Evolutionary conservation across 2,113 vertebrate genomes (phyloP).

Genomic region (Alces alces): DNA sequence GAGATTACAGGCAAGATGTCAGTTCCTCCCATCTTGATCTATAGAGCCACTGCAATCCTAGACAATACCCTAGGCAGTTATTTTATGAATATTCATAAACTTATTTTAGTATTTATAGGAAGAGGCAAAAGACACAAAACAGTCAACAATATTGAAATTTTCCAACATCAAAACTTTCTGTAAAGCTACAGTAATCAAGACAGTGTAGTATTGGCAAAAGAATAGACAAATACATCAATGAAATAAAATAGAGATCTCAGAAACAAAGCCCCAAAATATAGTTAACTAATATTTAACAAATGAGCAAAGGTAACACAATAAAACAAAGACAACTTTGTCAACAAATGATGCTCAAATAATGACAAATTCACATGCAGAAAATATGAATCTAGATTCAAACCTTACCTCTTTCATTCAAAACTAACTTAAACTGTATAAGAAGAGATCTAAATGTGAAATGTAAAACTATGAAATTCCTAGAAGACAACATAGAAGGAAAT

Average conservation of each 20-base stretch:
- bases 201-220: background rate
- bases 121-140: background rate
- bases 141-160: background rate
- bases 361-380: background rate
- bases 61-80: background rate
- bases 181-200: background rate
- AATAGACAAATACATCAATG: background rate
- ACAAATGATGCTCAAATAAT: background rate
- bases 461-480: background rate
- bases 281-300: background rate
- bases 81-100: background rate
- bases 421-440: background rate
- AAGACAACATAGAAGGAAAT: background rate
- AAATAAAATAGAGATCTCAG: background rate
- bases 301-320: background rate
- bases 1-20: background rate
- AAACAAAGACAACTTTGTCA: background rate
- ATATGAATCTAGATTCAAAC: background rate
- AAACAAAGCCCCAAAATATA: background rate
- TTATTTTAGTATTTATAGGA: background rate
- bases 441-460: background rate
- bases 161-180: background rate
- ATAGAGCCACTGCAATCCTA: background rate
- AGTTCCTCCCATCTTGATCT: background rate
- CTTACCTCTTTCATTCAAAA: background rate